phyloP scores from a whole-genome alignment of 2,888 invertebrate genomes.

The Heliconius cydno region DNA sequence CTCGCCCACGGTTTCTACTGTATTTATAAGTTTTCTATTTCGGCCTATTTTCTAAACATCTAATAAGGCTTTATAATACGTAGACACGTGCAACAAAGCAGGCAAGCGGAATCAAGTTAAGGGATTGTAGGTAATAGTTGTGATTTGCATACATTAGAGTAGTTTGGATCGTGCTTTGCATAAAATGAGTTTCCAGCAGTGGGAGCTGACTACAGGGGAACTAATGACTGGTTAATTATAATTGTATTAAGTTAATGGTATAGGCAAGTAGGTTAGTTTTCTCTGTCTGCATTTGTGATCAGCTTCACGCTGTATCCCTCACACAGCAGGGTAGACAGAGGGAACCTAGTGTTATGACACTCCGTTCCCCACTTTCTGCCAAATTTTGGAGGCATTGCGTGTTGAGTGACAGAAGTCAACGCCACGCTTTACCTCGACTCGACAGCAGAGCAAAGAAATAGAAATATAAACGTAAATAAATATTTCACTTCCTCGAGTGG shows the following conservation, averaged over 20 bases:
- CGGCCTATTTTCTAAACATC: neutral
- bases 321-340: no score
- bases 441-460: no score
- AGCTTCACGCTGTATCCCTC: no score
- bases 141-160: slow-evolving; percentile 17
- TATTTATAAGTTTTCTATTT: neutral
- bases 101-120: slow-evolving; percentile 12
- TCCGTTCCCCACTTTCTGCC: no score
- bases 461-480: no score
- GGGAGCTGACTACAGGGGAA: neutral
- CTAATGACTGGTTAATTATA: neutral
- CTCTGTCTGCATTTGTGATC: neutral
- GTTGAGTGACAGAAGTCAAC: no score
- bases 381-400: no score
- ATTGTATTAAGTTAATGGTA: neutral
- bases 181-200: neutral
- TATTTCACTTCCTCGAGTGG: no score
- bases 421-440: no score
- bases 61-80: slow-evolving; percentile 7
- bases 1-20: neutral
- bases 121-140: slow-evolving; percentile 11
- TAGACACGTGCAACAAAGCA: slow-evolving; percentile 14
- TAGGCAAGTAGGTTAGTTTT: neutral
- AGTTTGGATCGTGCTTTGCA: slow-evolving; percentile 15
- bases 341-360: no score